Base-by-base conservation (phyloP, 2,113 vertebrate species). In the Mirza zaza region DNA sequence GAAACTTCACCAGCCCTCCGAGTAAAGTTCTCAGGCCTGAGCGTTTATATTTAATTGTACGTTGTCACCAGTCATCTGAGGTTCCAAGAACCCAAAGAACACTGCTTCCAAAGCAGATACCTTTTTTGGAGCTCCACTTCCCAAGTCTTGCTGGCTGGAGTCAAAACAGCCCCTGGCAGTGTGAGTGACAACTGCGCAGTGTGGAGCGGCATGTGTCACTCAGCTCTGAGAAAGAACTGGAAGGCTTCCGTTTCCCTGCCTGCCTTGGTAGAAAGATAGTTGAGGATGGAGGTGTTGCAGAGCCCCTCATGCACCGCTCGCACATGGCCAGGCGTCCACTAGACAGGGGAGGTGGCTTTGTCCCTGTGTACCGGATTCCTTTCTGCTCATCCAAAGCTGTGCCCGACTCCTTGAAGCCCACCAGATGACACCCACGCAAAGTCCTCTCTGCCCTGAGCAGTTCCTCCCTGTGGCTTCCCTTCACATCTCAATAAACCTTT, bases 61-160 rank as follows among this genome's bases (percentile, higher is more conserved):
- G 95, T 98, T 97, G 82, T 98, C 97, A 96, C 96, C 95, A 50
- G 90, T 96, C 83, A 65, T 3, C 67, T 10, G 63, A 75, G 34
- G 96, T 97, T 98, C 97, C 97, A 98, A 98, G 98, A 98, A 96
- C 95, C 97, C 91, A 94, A 48, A 48, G 13, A 97, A 95, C 42
- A 5, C 57, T 55, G 92, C 98, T 98, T 98, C 91, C 94, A 97
- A 52, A 84, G 87, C 8, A 3, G 96, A 95, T 94, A 96, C 97
- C 97, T 97, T 98, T 98, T 98, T 97, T 98, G 97, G 98, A 95
- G 67, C 39, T 98, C 91, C 52, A 45, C 67, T 93, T 84, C 88
- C 88, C 87, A 86, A 97, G 94, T 97, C 95, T 79, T 96, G 96
- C 96, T n/a, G 87, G 93, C 55, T 36, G 34, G 85, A 93, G 95